Conservation (phyloP, 2,888 invertebrate species). For the Metallyticus violacea region DNA sequence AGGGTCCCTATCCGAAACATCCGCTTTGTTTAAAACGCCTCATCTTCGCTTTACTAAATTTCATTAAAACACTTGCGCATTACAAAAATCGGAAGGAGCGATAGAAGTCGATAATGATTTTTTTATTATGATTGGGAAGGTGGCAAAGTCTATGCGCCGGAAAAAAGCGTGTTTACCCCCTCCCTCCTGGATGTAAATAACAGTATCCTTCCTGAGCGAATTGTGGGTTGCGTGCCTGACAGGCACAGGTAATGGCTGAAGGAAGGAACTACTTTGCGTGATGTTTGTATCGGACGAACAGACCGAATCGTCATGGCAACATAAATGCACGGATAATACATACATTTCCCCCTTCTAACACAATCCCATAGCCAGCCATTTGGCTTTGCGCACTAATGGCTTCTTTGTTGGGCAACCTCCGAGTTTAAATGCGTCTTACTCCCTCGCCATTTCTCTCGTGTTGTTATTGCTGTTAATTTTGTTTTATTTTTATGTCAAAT, state of each 20-base stretch:
- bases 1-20: not conserved
- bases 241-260: not conserved
- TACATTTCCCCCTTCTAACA: not conserved
- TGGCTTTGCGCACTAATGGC: not conserved
- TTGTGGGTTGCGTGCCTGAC: not conserved
- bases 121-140: no score
- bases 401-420: not conserved
- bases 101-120: no score
- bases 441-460: not conserved
- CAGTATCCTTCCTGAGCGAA: not conserved
- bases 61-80: not conserved
- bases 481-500: not conserved
- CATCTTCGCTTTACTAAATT: not conserved
- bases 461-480: not conserved
- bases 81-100: not conserved
- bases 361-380: not conserved
- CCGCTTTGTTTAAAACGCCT: not conserved
- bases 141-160: no score
- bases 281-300: not conserved
- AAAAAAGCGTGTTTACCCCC: no score
- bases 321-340: not conserved
- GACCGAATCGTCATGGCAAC: conserved; percentile 8
- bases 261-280: conserved; percentile 1
- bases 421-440: not conserved
- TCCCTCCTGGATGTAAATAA: no score